Evolutionary conservation across 2,113 vertebrate species (phyloP).

Genomic region (Rhegmatorhina hoffmannsi): DNA sequence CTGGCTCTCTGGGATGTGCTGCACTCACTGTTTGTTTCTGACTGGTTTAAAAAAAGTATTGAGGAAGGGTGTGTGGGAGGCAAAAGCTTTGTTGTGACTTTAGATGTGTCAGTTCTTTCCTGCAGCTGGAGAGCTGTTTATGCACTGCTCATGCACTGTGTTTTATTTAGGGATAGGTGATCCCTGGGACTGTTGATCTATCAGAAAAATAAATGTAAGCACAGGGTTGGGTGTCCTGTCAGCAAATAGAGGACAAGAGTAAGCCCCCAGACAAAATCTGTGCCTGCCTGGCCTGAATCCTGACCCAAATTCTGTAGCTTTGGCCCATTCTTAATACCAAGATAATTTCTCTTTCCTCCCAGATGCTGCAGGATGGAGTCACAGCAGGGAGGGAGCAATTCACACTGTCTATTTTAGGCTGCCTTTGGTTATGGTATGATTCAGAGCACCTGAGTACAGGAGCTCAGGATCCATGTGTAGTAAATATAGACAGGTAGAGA

Average conservation of each 20-base stretch:
- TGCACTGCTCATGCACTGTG: background rate
- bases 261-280: background rate
- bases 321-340: background rate
- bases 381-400: conserved; percentile 32
- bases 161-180: background rate
- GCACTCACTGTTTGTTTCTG: background rate
- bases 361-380: conserved; percentile 41
- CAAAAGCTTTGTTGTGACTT: conserved; percentile 21
- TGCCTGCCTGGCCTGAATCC: background rate
- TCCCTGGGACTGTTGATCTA: background rate
- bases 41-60: conserved; percentile 17
- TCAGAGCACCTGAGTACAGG: conserved; percentile 27
- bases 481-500: conserved; percentile 52
- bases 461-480: background rate
- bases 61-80: conserved; percentile 21
- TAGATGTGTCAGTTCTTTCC: background rate
- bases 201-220: background rate
- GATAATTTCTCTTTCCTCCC: background rate
- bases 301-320: conserved; percentile 5
- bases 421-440: conserved; percentile 23
- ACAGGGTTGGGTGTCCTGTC: background rate
- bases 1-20: background rate
- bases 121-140: background rate
- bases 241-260: background rate
- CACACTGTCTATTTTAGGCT: conserved; percentile 52